phyloP scores from a whole-genome alignment of 2,113 vertebrate genomes.

The Cairina moschata region DNA sequence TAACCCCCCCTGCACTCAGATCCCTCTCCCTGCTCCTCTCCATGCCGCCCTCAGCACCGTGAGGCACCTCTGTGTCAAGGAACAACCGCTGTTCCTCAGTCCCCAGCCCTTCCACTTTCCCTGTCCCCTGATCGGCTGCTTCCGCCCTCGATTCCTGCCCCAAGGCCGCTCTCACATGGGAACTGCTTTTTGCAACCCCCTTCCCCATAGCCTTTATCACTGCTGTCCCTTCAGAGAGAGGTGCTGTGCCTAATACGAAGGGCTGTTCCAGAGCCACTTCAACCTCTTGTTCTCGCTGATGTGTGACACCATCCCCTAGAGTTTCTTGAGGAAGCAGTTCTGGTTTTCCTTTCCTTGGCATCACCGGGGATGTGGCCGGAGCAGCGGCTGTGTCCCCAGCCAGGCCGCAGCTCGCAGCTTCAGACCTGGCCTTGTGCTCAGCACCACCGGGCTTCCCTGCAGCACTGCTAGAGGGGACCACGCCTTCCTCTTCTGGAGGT shows the following conservation, averaged over 20 bases:
- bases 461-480: neutral
- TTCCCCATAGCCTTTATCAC: neutral
- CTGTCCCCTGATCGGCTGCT: neutral
- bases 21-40: neutral
- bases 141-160: neutral
- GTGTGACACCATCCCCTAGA: neutral
- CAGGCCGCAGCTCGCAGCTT: accelerated
- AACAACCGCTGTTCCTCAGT: neutral
- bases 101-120: neutral
- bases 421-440: neutral
- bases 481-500: neutral
- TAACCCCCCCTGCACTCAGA: neutral
- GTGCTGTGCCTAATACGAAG: accelerated
- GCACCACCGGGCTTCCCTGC: neutral
- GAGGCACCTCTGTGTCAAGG: neutral
- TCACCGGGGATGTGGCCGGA: neutral
- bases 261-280: neutral
- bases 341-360: neutral
- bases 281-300: neutral
- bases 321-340: neutral
- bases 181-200: neutral
- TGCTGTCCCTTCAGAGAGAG: neutral
- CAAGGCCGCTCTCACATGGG: neutral
- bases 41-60: neutral
- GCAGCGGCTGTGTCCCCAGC: neutral